phyloP scores from a whole-genome alignment of 2,797 vertebrate species.

The Microtus obscurus region DNA sequence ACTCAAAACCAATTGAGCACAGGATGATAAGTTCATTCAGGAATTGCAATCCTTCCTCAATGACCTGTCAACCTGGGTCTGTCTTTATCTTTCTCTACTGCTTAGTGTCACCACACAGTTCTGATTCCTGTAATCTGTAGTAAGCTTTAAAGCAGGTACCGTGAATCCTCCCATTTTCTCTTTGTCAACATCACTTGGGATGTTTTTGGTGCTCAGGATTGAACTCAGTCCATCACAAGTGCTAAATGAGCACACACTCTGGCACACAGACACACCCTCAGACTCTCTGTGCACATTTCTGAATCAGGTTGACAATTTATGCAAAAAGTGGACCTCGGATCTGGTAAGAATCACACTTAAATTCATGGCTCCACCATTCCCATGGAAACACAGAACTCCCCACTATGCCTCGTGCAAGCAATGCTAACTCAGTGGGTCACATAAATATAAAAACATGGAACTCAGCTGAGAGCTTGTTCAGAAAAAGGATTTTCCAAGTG shows the following conservation, averaged over 20 bases:
- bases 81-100: not conserved
- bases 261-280: not conserved
- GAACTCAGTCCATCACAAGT: not conserved
- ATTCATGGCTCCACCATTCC: no score
- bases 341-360: not conserved
- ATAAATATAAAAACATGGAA: not conserved
- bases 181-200: not conserved
- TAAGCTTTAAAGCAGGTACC: not conserved
- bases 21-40: not conserved
- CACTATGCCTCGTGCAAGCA: not conserved
- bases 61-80: not conserved
- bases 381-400: not conserved
- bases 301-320: not conserved
- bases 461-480: not conserved
- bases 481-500: not conserved
- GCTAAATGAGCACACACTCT: not conserved
- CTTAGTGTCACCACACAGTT: rapidly evolving
- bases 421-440: not conserved
- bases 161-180: not conserved
- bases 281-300: not conserved
- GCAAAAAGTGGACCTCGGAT: not conserved
- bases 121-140: not conserved
- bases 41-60: not conserved
- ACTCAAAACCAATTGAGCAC: not conserved
- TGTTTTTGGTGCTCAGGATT: not conserved